A percentile compares a stretch with the other conserved stretches of the same genome.
Evolutionary conservation across 2,888 invertebrate species (phyloP).

Genomic region (Digitonthophagus gazella): DNA sequence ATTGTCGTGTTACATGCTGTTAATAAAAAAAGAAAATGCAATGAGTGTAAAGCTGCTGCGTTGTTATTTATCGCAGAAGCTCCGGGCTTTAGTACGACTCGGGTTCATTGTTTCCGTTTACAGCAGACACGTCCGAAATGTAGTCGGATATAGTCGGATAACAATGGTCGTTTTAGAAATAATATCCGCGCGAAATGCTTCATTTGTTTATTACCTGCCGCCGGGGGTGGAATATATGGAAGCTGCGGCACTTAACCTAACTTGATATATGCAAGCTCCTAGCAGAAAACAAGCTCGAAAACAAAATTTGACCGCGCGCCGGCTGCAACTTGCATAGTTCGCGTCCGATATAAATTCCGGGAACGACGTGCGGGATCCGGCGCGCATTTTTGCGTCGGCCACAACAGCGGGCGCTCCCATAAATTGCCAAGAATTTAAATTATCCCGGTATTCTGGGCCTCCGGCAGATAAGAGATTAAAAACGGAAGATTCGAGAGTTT

Average conservation of each 20-base stretch:
- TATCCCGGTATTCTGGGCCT: conserved; percentile 2
- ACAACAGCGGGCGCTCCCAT: not conserved
- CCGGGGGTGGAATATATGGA: not conserved
- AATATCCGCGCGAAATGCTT: not conserved
- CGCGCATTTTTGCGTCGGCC: conserved; percentile 13
- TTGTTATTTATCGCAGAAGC: not conserved
- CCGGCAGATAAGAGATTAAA: conserved; percentile 9
- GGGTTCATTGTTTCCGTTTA: not conserved
- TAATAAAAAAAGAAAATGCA: no score
- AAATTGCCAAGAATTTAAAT: conserved; percentile 16
- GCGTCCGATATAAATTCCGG: conserved; percentile 13
- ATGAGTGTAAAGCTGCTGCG: no score
- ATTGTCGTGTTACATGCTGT: no score
- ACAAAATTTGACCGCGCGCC: not conserved
- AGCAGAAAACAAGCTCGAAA: not conserved
- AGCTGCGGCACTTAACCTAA: not conserved
- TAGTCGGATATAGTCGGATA: not conserved
- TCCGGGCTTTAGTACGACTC: not conserved
- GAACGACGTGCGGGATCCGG: conserved; percentile 12
- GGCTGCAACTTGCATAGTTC: conserved; percentile 1
- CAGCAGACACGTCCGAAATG: not conserved
- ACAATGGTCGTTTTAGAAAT: not conserved
- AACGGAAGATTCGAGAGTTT: not conserved
- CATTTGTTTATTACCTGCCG: not conserved
- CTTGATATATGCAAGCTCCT: not conserved